Conservation (phyloP, 1,140 invertebrate genomes). For the Heliothis subflexa region DNA sequence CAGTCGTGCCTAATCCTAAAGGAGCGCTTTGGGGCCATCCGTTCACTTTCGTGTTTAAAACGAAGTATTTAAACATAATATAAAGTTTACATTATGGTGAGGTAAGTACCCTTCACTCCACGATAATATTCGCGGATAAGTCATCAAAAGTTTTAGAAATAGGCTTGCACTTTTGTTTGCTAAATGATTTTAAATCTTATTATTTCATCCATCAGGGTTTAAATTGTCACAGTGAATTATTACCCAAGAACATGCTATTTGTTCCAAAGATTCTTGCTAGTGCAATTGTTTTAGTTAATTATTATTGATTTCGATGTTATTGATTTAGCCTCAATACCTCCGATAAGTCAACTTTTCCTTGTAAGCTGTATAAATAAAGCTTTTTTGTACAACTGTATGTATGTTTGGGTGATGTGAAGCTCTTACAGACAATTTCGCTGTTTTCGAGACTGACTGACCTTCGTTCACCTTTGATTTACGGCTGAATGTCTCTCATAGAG, state of each 20-base stretch:
- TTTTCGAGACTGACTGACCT: neutral
- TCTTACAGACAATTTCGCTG: neutral
- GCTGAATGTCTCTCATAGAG: neutral
- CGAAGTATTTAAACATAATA: slow-evolving; percentile 14
- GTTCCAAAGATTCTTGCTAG: too few species aligned
- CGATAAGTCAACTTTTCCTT: neutral
- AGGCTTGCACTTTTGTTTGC: neutral
- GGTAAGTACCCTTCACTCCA: slow-evolving; percentile 22
- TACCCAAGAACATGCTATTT: too few species aligned
- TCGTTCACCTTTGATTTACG: neutral
- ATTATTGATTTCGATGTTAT: too few species aligned
- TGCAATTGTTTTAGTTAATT: too few species aligned
- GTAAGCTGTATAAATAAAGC: neutral
- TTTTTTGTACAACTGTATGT: neutral
- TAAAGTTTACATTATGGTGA: slow-evolving; percentile 21
- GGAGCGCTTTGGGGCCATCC: slow-evolving; percentile 5
- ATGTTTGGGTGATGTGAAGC: neutral
- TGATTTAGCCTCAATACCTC: too few species aligned
- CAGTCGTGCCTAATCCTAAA: neutral
- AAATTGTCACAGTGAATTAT: too few species aligned
- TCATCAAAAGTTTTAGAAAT: slow-evolving; percentile 9
- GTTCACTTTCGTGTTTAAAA: slow-evolving; percentile 8
- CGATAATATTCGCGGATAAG: slow-evolving; percentile 4
- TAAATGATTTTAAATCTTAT: neutral
- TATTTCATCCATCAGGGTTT: too few species aligned